Base-by-base conservation (phyloP, 2,888 invertebrate species). In the Epiperipatus broadwayi region DNA sequence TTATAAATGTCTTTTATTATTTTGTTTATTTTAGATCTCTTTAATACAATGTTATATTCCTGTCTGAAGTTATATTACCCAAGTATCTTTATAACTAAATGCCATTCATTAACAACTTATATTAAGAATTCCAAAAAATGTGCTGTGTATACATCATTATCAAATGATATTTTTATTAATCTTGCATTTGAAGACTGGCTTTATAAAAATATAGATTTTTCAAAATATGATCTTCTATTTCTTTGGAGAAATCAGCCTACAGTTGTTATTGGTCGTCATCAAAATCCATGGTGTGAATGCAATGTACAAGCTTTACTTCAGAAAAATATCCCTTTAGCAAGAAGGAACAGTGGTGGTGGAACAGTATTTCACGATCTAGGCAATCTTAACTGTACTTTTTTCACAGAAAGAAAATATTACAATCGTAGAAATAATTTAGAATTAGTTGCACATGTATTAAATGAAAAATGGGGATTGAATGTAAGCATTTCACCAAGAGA, bases 151-250 rank as follows among this genome's bases (percentile, higher is more conserved):
- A 78, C 91, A 56, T 93, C 93, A 0, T 80, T 80, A 58, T 85
- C 84, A 1, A 73, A 72, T 44, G 78, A 91, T 56, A 77, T 97
- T 47, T 87, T 73, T 55, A 77, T 79, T 21, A 97, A 97, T 63
- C 64, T 95, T 52, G 93, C 95, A 3, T 61, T 95, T 41, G 95
- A 97, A 61, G 85, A 93, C 58, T 93, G 91, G 89, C 66, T 95
- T 51, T 91, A 87, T 60, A 72, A 71, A 39, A 78, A 89, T 54
- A 75, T 73, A 57, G 74, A 85, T 57, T 80, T 89, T 49, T 67
- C 69, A 4, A 70, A 76, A 43, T 78, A 79, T 54, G 79, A 84
- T 57, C 46, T 89, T 2, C 65, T 95, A 55, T 69, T 93, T 60
- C 64, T 95, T 40, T 95, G 91, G 87, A 71, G 76, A 38, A 97